Evolutionary conservation across 2,113 vertebrate species (phyloP), one percentile per base, ranked within the genome.

Genomic region (Salvelinus namaycush): DNA sequence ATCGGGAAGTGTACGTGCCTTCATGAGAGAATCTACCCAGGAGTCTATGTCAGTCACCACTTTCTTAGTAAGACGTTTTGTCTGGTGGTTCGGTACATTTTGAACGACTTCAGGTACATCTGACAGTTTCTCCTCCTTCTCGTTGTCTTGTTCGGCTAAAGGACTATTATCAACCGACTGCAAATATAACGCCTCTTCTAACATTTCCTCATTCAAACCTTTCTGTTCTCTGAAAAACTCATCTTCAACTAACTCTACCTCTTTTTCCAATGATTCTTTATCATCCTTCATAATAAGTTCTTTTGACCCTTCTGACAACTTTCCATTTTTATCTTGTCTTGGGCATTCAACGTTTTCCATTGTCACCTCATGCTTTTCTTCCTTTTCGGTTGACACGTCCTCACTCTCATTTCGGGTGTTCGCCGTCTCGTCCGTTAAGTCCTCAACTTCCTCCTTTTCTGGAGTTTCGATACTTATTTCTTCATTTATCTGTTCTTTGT

Each of bases 291-390:
- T 78, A 74, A 79, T 79, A 14, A 72, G n/a, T 12, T 84, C 77
- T 77, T 89, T 85, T 81, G 76, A 82, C 74, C 70, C 70, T 24
- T 72, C 39, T 73, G 81, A 84, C 76, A 68, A 54, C 74, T 83
- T 85, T 64, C 83, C 59, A 73, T 68, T 79, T 81, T 89, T 87
- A 79, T 70, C 88, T 69, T 3, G 49, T 79, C 73, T 74, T 74
- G 73, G 57, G 59, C 82, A 74, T 85, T 87, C 85, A 69, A 74
- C 84, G 77, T 27, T 59, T 74, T 80, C 82, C 86, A 69, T 83
- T 84, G 86, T 77, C 82, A 84, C 78, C 75, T 85, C 87, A 78
- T 68, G 78, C 73, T 77, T 83, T 80, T 83, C 83, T 76, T 75
- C 54, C 85, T 83, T 74, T 16, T 54, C 76, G 1, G 62, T 27